Percentiles rank a stretch among this genome's conserved stretches.
phyloP scores from a whole-genome alignment of 2,113 vertebrate genomes.

The Cygnus atratus region DNA sequence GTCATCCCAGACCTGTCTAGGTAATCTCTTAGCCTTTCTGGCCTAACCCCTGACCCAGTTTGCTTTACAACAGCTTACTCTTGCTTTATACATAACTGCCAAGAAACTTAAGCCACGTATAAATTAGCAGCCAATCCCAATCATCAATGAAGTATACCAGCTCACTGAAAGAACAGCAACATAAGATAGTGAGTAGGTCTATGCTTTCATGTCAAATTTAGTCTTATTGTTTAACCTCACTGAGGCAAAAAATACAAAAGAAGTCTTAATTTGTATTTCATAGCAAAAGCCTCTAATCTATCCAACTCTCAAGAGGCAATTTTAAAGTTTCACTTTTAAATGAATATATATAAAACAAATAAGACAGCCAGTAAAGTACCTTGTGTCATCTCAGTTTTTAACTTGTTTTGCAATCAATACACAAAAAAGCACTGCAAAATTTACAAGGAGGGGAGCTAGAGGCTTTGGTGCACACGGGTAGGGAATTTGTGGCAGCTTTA shows the following conservation, averaged over 20 bases:
- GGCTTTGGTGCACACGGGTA: background rate
- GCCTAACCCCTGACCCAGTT: background rate
- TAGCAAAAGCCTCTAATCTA: background rate
- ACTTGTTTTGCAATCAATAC: background rate
- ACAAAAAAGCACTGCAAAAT: background rate
- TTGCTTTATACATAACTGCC: background rate
- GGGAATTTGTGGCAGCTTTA: background rate
- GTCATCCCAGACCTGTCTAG: background rate
- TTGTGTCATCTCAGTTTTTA: background rate
- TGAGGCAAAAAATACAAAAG: background rate
- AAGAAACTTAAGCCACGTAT: background rate
- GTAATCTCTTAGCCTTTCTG: background rate
- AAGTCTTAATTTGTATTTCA: background rate
- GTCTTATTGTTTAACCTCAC: background rate
- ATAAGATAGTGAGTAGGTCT: background rate
- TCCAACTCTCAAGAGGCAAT: background rate
- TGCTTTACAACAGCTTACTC: background rate
- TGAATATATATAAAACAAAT: background rate
- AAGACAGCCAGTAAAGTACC: background rate
- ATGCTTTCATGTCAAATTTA: fast-evolving
- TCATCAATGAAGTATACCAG: background rate
- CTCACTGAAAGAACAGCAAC: background rate
- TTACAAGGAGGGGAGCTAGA: background rate
- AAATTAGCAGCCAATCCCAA: background rate
- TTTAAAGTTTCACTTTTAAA: background rate